Conservation (phyloP, 2,113 vertebrate species). For the Oncorhynchus keta region DNA sequence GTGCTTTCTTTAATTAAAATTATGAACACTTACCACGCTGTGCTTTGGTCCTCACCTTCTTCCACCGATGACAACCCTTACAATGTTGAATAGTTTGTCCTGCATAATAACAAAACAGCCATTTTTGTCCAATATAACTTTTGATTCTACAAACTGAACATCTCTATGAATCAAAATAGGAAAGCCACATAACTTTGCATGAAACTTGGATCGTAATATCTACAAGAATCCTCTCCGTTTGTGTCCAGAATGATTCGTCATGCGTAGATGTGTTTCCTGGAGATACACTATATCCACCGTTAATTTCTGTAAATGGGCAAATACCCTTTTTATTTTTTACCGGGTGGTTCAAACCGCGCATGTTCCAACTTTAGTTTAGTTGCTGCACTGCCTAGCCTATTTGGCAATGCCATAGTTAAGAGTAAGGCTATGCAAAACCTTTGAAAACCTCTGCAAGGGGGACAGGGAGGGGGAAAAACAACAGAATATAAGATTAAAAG, state of each 20-base stretch:
- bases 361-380: neutral
- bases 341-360: neutral
- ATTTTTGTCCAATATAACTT: neutral
- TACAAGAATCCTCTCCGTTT: neutral
- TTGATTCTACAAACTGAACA: neutral
- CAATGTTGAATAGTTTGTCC: neutral
- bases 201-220: neutral
- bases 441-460: too few species aligned
- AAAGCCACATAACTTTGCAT: neutral
- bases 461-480: too few species aligned
- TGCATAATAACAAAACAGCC: conserved; percentile 5
- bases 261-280: neutral
- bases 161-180: neutral
- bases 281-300: conserved; percentile 1
- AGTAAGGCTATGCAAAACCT: too few species aligned
- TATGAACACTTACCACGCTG: too few species aligned
- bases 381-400: neutral
- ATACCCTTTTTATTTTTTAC: neutral
- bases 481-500: too few species aligned
- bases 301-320: neutral
- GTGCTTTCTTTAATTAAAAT: too few species aligned
- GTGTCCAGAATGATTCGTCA: neutral
- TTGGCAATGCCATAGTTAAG: neutral
- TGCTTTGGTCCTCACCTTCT: too few species aligned
- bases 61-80: too few species aligned